Conservation (phyloP, 2,797 vertebrate species). For the Kryptopterus vitreolus region DNA sequence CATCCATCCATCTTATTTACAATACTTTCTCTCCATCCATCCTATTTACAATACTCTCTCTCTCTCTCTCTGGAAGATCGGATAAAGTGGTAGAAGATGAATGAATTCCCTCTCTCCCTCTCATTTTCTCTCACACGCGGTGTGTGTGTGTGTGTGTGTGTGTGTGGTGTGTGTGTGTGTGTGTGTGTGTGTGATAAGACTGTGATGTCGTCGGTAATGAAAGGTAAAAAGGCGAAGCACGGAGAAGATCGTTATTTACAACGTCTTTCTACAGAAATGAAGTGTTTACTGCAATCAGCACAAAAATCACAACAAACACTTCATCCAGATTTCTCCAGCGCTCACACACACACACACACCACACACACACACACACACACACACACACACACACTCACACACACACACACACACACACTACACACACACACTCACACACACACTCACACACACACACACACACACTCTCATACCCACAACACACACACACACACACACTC, state of each 20-base stretch:
- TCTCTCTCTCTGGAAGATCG: no score
- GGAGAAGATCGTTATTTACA: no score
- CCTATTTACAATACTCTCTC: no score
- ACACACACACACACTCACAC: not conserved
- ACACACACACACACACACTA: no score
- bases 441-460: constrained; percentile 43
- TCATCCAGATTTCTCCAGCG: not conserved
- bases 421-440: not conserved
- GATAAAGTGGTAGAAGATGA: no score
- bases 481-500: not conserved
- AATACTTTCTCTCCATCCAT: no score
- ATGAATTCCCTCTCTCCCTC: no score
- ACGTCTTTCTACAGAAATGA: not conserved
- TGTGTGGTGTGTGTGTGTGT: not conserved
- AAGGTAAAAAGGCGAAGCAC: not conserved
- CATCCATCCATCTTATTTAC: no score
- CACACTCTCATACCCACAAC: constrained; percentile 89
- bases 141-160: no score
- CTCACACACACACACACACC: not conserved
- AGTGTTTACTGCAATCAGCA: not conserved
- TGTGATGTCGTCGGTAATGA: not conserved
- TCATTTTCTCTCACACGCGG: no score
- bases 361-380: not conserved
- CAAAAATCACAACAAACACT: not conserved
- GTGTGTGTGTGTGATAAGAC: not conserved